Evolutionary conservation across 2,797 vertebrate species (phyloP).

Genomic region (Enteromius viviparus): DNA sequence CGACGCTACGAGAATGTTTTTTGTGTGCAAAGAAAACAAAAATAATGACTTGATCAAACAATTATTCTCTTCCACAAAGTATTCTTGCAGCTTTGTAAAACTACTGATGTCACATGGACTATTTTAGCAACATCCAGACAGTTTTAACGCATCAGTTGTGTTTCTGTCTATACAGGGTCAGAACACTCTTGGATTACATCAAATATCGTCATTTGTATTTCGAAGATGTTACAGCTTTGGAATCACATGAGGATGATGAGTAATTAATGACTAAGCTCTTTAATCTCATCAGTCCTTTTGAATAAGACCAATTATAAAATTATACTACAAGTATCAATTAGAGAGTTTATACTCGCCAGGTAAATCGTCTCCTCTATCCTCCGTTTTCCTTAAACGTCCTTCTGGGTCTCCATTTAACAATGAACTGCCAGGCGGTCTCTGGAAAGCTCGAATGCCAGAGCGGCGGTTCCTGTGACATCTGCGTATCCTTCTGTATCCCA

Average conservation of each 20-base stretch:
- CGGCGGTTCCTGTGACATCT: constrained; percentile 66
- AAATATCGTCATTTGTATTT: not conserved
- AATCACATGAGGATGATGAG: not conserved
- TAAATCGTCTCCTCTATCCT: not conserved
- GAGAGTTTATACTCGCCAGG: constrained; percentile 18
- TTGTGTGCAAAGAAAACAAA: not conserved
- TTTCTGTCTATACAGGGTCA: not conserved
- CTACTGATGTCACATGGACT: not conserved
- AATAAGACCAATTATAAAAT: not conserved
- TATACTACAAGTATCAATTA: not conserved
- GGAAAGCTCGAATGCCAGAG: not conserved
- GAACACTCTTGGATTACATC: not conserved
- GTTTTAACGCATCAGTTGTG: not conserved
- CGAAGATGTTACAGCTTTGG: not conserved
- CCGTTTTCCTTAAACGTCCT: not conserved
- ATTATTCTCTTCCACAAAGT: not conserved
- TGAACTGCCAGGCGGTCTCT: constrained; percentile 1
- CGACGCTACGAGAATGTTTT: not conserved
- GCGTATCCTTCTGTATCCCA: constrained; percentile 69
- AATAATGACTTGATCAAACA: not conserved
- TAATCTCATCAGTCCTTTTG: not conserved
- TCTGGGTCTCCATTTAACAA: constrained; percentile 27
- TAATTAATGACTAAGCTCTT: not conserved
- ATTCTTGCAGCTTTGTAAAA: too few species aligned
- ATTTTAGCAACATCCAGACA: not conserved